Conservation (phyloP, 2,888 invertebrate species). For the Mythimna lalbum region DNA sequence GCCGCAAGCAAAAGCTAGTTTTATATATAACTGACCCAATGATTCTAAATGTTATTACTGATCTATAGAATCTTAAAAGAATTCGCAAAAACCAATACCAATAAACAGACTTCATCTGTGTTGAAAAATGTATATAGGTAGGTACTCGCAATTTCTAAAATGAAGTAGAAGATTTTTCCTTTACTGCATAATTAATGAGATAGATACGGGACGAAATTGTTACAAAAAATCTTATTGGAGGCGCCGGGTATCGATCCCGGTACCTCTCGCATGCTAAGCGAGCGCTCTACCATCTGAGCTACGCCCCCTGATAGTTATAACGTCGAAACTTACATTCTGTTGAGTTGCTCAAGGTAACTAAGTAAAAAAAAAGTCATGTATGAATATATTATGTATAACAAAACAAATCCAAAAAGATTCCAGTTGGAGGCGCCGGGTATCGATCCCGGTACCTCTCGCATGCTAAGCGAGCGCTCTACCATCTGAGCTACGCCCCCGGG, state of each 20-base stretch:
- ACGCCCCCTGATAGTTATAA: constrained; percentile 73
- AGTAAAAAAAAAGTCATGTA: too few relatives aligned
- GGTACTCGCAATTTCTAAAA: too few relatives aligned
- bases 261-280: constrained; percentile 89
- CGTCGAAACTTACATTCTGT: neutral
- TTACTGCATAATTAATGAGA: neutral
- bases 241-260: constrained; percentile 88
- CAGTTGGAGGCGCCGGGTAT: constrained; percentile 48
- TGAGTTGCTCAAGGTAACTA: neutral
- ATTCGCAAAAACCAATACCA: too few relatives aligned
- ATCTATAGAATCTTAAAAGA: neutral
- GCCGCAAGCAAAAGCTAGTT: too few relatives aligned
- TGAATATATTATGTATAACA: too few relatives aligned
- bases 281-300: constrained; percentile 83
- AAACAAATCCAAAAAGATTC: constrained; percentile 12
- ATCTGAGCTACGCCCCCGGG: constrained; percentile 81
- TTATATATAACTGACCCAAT: neutral
- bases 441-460: constrained; percentile 90
- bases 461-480: constrained; percentile 88
- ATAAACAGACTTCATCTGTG: neutral
- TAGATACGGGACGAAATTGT: neutral
- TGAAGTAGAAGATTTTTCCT: neutral
- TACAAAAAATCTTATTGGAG: constrained; percentile 22
- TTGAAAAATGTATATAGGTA: neutral
- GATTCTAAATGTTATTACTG: neutral